phyloP scores from a whole-genome alignment of 2,113 vertebrate genomes.

The Collichthys lucidus region DNA sequence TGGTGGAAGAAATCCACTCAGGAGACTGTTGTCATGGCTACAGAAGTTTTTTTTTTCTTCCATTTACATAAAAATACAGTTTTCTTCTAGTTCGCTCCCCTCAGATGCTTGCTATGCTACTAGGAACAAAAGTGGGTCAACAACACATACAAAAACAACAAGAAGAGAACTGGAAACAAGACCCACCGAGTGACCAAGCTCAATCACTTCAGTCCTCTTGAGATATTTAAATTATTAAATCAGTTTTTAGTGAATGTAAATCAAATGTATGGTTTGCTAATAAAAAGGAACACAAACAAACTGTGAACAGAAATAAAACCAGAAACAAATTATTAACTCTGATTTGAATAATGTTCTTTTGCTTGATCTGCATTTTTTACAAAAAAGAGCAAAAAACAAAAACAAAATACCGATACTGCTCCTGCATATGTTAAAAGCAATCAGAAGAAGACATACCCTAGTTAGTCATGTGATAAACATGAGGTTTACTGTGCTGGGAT shows the following conservation, averaged over 20 bases:
- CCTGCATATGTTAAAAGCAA: slow-evolving; percentile 13
- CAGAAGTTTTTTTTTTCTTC: slow-evolving; percentile 56
- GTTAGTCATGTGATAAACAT: slow-evolving; percentile 69
- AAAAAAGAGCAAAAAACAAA: neutral
- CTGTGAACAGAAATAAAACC: slow-evolving; percentile 2
- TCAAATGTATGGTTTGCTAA: slow-evolving; percentile 17
- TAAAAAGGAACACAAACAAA: neutral
- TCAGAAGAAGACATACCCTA: slow-evolving; percentile 9
- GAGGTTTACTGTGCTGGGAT: neutral
- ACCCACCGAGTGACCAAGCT: slow-evolving; percentile 38
- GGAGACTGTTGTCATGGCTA: slow-evolving; percentile 80
- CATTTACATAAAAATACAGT: slow-evolving; percentile 75
- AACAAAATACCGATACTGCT: neutral
- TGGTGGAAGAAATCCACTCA: slow-evolving; percentile 64
- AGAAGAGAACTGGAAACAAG: slow-evolving; percentile 15
- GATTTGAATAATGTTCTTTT: neutral
- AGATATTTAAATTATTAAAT: slow-evolving; percentile 68
- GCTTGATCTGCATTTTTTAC: rapidly evolving
- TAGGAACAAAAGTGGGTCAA: slow-evolving; percentile 77
- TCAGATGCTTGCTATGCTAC: slow-evolving; percentile 42
- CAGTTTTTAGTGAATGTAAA: slow-evolving; percentile 15
- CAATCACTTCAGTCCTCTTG: slow-evolving; percentile 56
- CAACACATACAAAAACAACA: slow-evolving; percentile 8
- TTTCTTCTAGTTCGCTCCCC: slow-evolving; percentile 48
- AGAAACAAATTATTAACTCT: neutral